A percentile compares a stretch with the other conserved stretches of the same genome.
phyloP scores from a whole-genome alignment of 2,113 vertebrate species.

The Austrofundulus limnaeus region DNA sequence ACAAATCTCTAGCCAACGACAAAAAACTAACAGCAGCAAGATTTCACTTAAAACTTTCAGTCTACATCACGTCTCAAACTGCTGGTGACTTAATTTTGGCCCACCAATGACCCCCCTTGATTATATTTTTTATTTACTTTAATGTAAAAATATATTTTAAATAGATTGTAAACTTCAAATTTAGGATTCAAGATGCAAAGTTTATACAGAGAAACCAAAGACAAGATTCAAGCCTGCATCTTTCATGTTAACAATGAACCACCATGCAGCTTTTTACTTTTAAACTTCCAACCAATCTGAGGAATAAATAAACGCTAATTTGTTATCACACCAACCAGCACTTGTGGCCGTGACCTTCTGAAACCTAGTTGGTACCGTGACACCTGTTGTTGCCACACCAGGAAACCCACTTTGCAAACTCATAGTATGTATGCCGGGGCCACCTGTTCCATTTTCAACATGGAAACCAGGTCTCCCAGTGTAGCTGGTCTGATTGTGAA shows the following conservation, averaged over 20 bases:
- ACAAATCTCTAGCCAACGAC: not conserved
- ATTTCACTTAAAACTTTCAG: conserved; percentile 78
- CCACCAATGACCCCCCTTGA: too few relatives aligned
- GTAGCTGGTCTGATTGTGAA: conserved; percentile 64
- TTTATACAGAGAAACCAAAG: too few relatives aligned
- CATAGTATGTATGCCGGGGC: conserved; percentile 63
- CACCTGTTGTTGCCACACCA: conserved; percentile 52
- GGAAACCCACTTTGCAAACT: conserved; percentile 58
- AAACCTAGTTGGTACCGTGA: conserved; percentile 53
- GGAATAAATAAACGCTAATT: not conserved
- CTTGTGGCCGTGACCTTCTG: conserved; percentile 29
- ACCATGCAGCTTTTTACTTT: too few relatives aligned
- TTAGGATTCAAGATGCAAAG: too few relatives aligned
- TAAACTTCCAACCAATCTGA: too few relatives aligned
- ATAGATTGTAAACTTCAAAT: too few relatives aligned
- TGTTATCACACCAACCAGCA: not conserved
- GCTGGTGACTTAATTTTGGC: too few relatives aligned
- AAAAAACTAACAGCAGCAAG: conserved; percentile 72
- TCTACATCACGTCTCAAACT: too few relatives aligned
- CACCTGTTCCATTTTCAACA: conserved; percentile 37
- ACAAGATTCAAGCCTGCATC: too few relatives aligned
- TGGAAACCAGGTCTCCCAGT: conserved; percentile 57
- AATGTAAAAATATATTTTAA: too few relatives aligned
- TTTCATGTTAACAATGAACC: too few relatives aligned
- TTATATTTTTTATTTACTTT: too few relatives aligned